Evolutionary conservation across 92 coral and sea anemone species (phyloP), one percentile per base, ranked within the genome.

Genomic region (Diadumene lineata): DNA sequence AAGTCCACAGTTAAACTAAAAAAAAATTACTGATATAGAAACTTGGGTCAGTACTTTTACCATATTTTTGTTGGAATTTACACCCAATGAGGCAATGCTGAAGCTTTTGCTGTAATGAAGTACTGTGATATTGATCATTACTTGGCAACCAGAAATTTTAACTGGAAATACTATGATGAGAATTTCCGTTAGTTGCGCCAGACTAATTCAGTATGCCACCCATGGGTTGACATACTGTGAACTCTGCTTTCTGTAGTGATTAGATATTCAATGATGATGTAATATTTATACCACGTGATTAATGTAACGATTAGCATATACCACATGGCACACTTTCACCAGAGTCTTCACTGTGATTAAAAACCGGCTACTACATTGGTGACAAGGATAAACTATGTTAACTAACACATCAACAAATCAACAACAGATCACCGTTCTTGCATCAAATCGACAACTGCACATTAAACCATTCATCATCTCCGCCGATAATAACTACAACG

Each of bases 111-210:
- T 34, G 65, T 75, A 3, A 82, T 82, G 82, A 76, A 76, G 50
- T 82, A 82, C 60, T 82, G 87, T 34, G 87, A 82, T 22, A 62
- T 57, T 6, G 53, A 75, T 11, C 77, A 68, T 26, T 82, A 82
- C 24, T 34, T 82, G 63, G 82, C 87, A 8, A n/a, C 43, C 15
- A 19, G 82, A 56, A 53, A 34, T 2, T 57, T 60, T 1, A 77
- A 83, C 56, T 83, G 87, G 79, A 67, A 38, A 1, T 83, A 26
- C 62, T 77, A 77, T 56, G 87, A 77, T 32, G 87, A 83, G 43
- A 83, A 77, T 44, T 78, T 78, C 64, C 83, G 83, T 28, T 83
- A 46, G 21, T 43, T 83, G 30, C 63, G 79, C 34, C 84, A 83
- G 38, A 72, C 21, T 21, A 25, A 69, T 7, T 29, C 68, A 43